Evolutionary conservation across 2,797 vertebrate species (phyloP).

Genomic region (Coregonus suidteri): DNA sequence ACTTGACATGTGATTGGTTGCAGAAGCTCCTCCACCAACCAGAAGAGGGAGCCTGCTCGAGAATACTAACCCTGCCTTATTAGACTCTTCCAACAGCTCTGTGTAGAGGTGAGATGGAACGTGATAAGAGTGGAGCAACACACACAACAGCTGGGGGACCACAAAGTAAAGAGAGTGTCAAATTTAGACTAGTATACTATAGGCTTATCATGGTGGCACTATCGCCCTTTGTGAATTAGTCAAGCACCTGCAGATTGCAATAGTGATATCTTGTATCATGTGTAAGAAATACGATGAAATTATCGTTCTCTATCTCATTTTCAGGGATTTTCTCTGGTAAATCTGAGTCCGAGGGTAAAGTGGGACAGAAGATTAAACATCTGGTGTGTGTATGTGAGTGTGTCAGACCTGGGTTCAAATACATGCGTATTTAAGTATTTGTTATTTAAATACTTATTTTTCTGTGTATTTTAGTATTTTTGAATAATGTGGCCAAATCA

Average conservation of each 20-base stretch:
- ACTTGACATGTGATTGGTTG: constrained; percentile 28
- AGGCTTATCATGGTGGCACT: background rate
- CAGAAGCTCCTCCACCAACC: constrained; percentile 32
- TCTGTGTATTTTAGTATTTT: background rate
- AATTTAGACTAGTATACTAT: constrained; percentile 13
- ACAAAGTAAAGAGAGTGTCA: constrained; percentile 13
- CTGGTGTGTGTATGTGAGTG: constrained; percentile 5
- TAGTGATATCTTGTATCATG: background rate
- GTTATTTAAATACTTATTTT: background rate
- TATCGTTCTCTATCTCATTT: constrained; percentile 47
- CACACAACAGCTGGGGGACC: constrained; percentile 23
- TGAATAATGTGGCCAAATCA: background rate
- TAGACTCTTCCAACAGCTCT: constrained; percentile 58
- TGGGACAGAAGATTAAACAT: constrained; percentile 43
- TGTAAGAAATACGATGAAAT: constrained; percentile 42
- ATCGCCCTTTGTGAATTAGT: constrained; percentile 5
- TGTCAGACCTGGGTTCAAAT: background rate
- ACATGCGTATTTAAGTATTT: background rate
- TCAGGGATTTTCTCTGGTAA: constrained; percentile 64
- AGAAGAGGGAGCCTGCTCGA: constrained; percentile 38
- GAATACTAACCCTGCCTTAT: constrained; percentile 1
- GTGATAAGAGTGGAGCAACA: background rate
- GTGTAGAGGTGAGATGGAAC: constrained; percentile 57
- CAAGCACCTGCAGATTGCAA: constrained; percentile 57
- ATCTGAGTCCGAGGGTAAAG: constrained; percentile 52